Evolutionary conservation across 1,140 invertebrate species (phyloP), one percentile per base, ranked within the genome.

Genomic region (Agraylea sexmaculata): DNA sequence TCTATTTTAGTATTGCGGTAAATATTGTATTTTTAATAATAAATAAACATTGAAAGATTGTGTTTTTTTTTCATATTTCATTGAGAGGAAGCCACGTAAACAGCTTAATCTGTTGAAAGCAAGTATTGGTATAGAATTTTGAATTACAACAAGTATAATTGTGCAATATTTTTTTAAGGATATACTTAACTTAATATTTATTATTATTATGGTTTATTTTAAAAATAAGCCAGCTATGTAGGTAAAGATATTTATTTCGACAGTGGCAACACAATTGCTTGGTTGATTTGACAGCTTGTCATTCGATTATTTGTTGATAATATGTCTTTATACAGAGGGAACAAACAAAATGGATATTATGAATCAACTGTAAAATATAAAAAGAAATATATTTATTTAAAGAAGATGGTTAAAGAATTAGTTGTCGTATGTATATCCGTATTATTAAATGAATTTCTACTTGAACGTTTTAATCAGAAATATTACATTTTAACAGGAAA

Each of bases 401-500:
- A 71, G 49, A 58, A 58, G 37, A 57, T 65, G 15, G 59, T 73
- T 1, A 72, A 70, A 45, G 55, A 67, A 40, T 61, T 62, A 11
- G 68, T 74, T 18, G 61, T 71, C 53, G 71, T 73, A 59, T 64
- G 69, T 64, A 17, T 46, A 23, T 12, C 28, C 13, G 13, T 34
- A 29, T 15, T 37, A 8, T 35, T 42, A 19, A 33, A 18, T 19
- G 11, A 32, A 25, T 33, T 41, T 31, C 15, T 31, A 13, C 12
- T 13, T 10, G 15, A 31, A 11, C 13, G 7, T 8, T 32, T 12
- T 19, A 39, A 23, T 30, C 36, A 37, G 28, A 35, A 41, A 33
- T 37, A 41, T 36, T 29, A 15, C 43, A 47, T 57, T 61, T 13
- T 22, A 15, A 37, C 45, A 85, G 83, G 75, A 84, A 68, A 87